Evolutionary conservation across 2,888 invertebrate genomes (phyloP).

Genomic region (Neelides folsomi): DNA sequence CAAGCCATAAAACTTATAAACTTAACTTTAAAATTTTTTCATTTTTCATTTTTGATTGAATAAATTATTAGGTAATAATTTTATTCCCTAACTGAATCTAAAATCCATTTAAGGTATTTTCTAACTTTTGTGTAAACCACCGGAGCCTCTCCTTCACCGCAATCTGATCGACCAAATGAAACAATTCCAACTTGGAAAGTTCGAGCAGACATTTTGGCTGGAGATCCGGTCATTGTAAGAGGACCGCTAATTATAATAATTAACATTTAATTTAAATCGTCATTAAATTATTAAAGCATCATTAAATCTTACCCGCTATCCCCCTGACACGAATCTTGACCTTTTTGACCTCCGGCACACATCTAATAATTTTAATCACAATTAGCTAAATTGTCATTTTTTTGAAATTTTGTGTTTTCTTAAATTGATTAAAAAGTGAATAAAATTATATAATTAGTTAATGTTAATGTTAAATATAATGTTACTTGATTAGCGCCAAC

Average conservation of each 20-base stretch:
- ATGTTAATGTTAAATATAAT: no score
- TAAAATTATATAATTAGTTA: no score
- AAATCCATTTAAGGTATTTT: constrained; percentile 33
- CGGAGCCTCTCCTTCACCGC: constrained; percentile 31
- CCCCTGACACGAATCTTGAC: constrained; percentile 32
- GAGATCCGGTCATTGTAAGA: constrained; percentile 10
- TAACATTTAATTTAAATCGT: no score
- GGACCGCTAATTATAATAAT: constrained; percentile 12
- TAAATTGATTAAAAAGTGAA: no score
- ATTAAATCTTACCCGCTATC: constrained; percentile 16
- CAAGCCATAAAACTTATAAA: no score
- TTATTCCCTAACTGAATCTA: constrained; percentile 12
- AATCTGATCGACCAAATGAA: constrained; percentile 32
- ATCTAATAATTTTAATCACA: constrained; percentile 21
- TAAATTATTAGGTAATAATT: constrained; percentile 3
- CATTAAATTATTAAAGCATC: no score
- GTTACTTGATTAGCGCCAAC: constrained; percentile 19
- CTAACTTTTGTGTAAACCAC: constrained; percentile 34
- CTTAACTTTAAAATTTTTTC: no score
- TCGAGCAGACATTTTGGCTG: constrained; percentile 9
- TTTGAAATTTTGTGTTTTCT: no score
- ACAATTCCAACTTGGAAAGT: constrained; percentile 33
- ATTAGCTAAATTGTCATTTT: no score
- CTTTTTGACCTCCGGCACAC: constrained; percentile 31
- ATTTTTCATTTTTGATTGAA: no score